Evolutionary conservation across 35 echinoderm and acorn worm genomes (phyloP).

Genomic region (Apostichopus parvimensis): DNA sequence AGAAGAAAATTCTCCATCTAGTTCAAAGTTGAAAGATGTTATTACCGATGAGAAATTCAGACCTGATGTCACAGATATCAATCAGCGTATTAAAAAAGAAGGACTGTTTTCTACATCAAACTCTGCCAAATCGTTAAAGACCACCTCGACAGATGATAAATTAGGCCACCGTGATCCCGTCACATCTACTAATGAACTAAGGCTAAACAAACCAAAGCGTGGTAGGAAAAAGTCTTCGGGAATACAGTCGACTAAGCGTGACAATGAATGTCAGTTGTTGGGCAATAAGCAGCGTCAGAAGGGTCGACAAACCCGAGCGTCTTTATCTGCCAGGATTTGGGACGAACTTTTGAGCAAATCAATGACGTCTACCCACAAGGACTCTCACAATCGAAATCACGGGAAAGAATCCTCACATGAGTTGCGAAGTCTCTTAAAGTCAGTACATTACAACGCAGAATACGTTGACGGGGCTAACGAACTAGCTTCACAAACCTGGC

Average conservation of each 20-base stretch:
- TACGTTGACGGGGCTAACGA: not conserved
- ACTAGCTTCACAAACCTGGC: not conserved
- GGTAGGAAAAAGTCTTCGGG: not conserved
- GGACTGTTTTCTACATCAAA: not conserved
- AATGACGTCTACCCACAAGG: not conserved
- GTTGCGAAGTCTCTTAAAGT: not conserved
- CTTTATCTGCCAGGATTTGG: not conserved
- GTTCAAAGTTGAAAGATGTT: not conserved
- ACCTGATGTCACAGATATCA: not conserved
- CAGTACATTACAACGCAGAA: not conserved
- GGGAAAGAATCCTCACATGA: not conserved
- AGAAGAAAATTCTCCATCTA: not conserved
- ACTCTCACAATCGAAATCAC: not conserved
- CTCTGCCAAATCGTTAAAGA: not conserved
- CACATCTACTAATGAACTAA: not conserved
- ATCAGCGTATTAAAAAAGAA: not conserved
- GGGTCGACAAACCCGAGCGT: not conserved
- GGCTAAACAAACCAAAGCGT: not conserved
- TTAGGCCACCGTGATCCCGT: not conserved
- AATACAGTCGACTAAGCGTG: not conserved
- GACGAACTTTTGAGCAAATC: not conserved
- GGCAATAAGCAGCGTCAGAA: not conserved
- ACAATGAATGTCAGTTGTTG: too few relatives aligned
- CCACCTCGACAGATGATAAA: not conserved
- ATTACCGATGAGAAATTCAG: not conserved